These are phyloP conservation scores for Philopedon plagiatum DNA, from an alignment of 2,888 invertebrate species.

Conservation along the genomic window DNA sequence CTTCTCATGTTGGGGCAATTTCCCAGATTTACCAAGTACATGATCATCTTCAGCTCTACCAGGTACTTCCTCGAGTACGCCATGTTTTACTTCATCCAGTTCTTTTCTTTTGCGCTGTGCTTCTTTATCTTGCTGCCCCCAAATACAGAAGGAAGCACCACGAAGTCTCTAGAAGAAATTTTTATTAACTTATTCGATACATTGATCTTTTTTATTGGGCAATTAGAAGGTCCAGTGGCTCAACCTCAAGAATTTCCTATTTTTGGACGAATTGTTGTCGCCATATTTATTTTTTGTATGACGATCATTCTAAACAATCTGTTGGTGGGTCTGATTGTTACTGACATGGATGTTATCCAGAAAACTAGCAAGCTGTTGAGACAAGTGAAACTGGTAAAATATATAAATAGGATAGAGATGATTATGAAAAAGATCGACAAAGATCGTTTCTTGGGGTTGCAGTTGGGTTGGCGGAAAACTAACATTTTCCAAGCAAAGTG, in stretches of 20 bases:
- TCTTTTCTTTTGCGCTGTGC: slow-evolving; percentile 57
- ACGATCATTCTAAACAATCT: slow-evolving; percentile 59
- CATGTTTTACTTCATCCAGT: slow-evolving; percentile 57
- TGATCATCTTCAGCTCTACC: slow-evolving; percentile 56
- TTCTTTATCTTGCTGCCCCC: slow-evolving; percentile 57
- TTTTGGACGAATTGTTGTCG: slow-evolving; percentile 55
- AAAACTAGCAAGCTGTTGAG: slow-evolving; percentile 53
- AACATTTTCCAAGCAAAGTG: slow-evolving; percentile 38
- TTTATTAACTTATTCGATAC: slow-evolving; percentile 55
- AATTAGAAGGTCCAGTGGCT: slow-evolving; percentile 54
- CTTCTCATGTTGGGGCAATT: slow-evolving; percentile 54
- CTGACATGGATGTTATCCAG: slow-evolving; percentile 58
- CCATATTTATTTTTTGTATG: slow-evolving; percentile 58
- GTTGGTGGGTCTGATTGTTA: slow-evolving; percentile 57
- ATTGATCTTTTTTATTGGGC: slow-evolving; percentile 57
- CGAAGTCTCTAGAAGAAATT: slow-evolving; percentile 30
- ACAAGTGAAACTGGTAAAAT: slow-evolving; percentile 55
- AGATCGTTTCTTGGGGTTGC: slow-evolving; percentile 28
- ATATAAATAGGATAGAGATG: slow-evolving; percentile 52
- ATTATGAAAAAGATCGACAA: slow-evolving; percentile 50
- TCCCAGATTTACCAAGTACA: slow-evolving; percentile 57
- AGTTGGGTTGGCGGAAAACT: slow-evolving; percentile 2
- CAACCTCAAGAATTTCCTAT: slow-evolving; percentile 51
- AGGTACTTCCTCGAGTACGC: slow-evolving; percentile 57
- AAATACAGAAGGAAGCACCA: neutral